Conservation (phyloP, 2,113 vertebrate genomes). For the Psilopsiagon aymara region DNA sequence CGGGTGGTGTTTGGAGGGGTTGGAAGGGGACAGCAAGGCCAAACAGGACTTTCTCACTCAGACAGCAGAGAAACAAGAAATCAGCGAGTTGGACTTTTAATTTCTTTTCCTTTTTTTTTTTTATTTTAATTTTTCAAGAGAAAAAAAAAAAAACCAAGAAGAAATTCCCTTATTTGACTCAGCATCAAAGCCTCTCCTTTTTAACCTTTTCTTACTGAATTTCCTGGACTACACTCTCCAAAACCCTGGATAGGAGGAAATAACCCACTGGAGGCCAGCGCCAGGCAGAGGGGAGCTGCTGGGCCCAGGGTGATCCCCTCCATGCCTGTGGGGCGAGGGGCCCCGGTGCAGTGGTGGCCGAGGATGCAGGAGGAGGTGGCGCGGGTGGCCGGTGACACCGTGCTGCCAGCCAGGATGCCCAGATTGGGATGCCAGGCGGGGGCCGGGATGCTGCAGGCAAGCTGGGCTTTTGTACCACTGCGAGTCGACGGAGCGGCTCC, state of each 20-base stretch:
- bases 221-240: slow-evolving; percentile 47
- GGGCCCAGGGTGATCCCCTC: not conserved
- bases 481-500: slow-evolving; percentile 20
- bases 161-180: slow-evolving; percentile 69
- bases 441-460: not conserved
- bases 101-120: slow-evolving; percentile 45
- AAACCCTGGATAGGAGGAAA: slow-evolving; percentile 29
- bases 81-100: slow-evolving; percentile 51
- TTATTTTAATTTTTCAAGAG: slow-evolving; percentile 49
- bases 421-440: not conserved
- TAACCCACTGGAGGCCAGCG: not conserved
- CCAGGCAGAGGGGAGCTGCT: not conserved
- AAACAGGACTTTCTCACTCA: slow-evolving; percentile 68
- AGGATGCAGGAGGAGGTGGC: not conserved
- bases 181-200: slow-evolving; percentile 69
- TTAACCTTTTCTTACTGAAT: slow-evolving; percentile 76
- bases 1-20: slow-evolving; percentile 48
- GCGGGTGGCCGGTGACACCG: not conserved
- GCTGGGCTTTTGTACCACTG: not conserved
- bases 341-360: not conserved
- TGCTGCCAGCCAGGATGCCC: not conserved
- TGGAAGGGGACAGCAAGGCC: slow-evolving; percentile 70
- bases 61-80: slow-evolving; percentile 41
- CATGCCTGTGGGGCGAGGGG: not conserved
- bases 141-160: not conserved